Conservation (phyloP, 2,888 invertebrate species). For the Stomorhina lunata region DNA sequence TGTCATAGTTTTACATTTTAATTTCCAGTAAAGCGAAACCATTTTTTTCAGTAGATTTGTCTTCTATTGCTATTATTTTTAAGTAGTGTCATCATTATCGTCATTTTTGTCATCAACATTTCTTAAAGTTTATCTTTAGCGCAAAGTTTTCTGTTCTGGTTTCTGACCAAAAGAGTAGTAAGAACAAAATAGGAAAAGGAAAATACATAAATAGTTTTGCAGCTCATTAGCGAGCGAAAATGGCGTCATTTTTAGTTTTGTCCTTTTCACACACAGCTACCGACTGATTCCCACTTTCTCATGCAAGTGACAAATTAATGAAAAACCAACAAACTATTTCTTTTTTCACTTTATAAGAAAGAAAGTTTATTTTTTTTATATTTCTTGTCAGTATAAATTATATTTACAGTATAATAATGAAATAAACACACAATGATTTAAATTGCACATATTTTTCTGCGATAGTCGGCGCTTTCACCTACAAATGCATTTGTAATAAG, state of each 20-base stretch:
- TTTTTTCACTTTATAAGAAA: not conserved
- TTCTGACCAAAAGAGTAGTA: constrained; percentile 46
- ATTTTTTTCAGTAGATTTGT: not conserved
- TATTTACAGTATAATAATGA: no score
- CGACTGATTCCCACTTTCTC: no score
- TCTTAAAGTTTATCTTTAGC: constrained; percentile 46
- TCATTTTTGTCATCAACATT: constrained; percentile 59
- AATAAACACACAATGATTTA: no score
- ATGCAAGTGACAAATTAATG: constrained; percentile 57
- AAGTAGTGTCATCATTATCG: constrained; percentile 62
- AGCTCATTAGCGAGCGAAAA: constrained; percentile 67
- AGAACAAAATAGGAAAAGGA: constrained; percentile 29
- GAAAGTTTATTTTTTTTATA: not conserved
- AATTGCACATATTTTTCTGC: no score
- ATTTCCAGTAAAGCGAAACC: constrained; percentile 8
- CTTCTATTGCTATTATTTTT: not conserved
- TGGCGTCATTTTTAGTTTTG: constrained; percentile 9
- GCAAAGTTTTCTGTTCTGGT: constrained; percentile 34
- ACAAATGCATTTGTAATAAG: no score
- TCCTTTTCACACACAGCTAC: not conserved
- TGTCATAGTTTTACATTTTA: constrained; percentile 33
- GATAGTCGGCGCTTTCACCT: no score
- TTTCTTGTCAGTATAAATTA: no score
- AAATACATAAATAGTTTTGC: constrained; percentile 64
- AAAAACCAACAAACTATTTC: constrained; percentile 47